Conservation (phyloP, 2,888 invertebrate genomes). For the Scaptomyza cyrtandrae region DNA sequence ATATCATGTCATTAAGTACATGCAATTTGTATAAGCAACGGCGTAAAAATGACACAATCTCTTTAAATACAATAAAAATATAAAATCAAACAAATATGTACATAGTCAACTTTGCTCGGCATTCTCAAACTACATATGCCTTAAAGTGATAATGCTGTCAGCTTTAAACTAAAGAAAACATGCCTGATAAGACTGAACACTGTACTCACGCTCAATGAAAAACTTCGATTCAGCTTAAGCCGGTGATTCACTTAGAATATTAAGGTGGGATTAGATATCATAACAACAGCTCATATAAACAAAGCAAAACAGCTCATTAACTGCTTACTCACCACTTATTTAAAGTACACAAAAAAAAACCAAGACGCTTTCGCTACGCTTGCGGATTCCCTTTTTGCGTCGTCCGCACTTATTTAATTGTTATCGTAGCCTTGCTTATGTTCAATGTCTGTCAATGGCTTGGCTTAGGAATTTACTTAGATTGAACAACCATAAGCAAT, state of each 20-base stretch:
- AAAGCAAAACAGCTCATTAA: not conserved
- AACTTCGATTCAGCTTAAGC: not conserved
- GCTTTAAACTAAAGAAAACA: conserved; percentile 1
- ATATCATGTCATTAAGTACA: no score
- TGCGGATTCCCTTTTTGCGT: not conserved
- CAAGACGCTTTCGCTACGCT: not conserved
- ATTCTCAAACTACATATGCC: not conserved
- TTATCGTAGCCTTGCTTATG: conserved; percentile 14
- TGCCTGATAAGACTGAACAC: conserved; percentile 11
- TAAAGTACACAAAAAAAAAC: conserved; percentile 6
- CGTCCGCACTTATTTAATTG: not conserved
- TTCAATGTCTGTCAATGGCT: not conserved
- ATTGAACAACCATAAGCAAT: not conserved
- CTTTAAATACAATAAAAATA: not conserved
- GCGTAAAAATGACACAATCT: not conserved
- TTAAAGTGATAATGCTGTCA: not conserved
- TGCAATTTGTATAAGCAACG: no score
- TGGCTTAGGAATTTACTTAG: not conserved
- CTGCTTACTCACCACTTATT: conserved; percentile 46
- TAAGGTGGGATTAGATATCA: not conserved
- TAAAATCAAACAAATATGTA: conserved; percentile 1
- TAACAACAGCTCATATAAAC: not conserved
- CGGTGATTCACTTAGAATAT: conserved; percentile 12
- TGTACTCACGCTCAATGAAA: not conserved
- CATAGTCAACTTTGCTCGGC: conserved; percentile 12